Base-by-base conservation (phyloP, 2,888 invertebrate species). In the Pemphredon lugubris region DNA sequence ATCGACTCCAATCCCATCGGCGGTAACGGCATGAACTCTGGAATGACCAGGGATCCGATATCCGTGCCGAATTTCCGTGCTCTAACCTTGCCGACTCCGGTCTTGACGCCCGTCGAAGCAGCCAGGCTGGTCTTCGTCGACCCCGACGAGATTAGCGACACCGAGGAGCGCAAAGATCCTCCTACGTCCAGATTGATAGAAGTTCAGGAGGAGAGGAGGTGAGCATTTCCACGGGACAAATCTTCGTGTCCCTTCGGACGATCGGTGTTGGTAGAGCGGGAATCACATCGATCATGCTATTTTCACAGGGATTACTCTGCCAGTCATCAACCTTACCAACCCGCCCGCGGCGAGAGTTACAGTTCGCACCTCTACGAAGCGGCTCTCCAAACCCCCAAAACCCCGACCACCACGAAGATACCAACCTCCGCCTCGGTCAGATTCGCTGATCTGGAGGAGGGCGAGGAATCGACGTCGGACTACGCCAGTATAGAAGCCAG, bases 61-160 rank as follows among this genome's bases (percentile, higher is more conserved):
- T 95, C 95, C 2, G 95, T 95, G 81, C 95, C 95, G 77, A 95
- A 95, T 88, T 94, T 95, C 86, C 92, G 92, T 2, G 93, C 93
- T 60, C 90, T 94, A 78, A 91, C 92, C 2, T 89, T 93, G 37
- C 93, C 93, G 30, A 93, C 93, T 1, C 93, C 93, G 6, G 93
- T 92, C 16, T 89, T 94, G 48, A 93, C 94, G 0, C 94, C 94
- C 0, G 92, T 93, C 11, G 94, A 94, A 86, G 94, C 93, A 2
- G 91, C 94, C 0, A 91, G 93, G 78, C 90, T 95, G 9, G 94
- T 94, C 0, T 94, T 94, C 86, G 90, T 95, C 39, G 94, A 94
- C 84, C 93, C 93, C 0, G 94, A 94, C 75, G 90, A 90, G 66
- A 94, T 94, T 69, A 94, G 94, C 78, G 88, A 89, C 21, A 85